A percentile compares a stretch with the other conserved stretches of the same genome.
Evolutionary conservation across 2,797 vertebrate species (phyloP).

Genomic region (Dipus sagitta): DNA sequence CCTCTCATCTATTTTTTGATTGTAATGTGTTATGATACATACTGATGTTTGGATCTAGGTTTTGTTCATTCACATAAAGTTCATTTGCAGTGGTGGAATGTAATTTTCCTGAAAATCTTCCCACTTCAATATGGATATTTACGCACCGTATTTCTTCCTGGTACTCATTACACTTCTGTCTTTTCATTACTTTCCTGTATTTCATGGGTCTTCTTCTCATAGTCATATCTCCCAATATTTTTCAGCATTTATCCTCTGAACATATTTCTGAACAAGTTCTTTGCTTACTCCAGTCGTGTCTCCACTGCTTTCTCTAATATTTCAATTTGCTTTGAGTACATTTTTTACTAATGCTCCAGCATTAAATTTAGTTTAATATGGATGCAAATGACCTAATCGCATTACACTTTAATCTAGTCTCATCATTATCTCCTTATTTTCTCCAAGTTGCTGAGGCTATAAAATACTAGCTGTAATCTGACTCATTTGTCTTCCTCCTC

Average conservation of each 20-base stretch:
- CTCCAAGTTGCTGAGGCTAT: not conserved
- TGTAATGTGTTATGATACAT: too few relatives aligned
- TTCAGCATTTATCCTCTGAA: not conserved
- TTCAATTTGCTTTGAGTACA: not conserved
- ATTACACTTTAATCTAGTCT: not conserved
- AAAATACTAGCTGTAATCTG: not conserved
- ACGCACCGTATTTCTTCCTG: too few relatives aligned
- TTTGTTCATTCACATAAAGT: too few relatives aligned
- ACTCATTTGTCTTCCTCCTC: not conserved
- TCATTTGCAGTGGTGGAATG: too few relatives aligned
- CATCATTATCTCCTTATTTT: not conserved
- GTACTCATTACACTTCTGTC: too few relatives aligned
- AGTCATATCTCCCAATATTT: too few relatives aligned
- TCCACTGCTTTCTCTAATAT: not conserved
- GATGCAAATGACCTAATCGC: not conserved
- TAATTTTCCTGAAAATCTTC: too few relatives aligned
- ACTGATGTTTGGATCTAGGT: too few relatives aligned
- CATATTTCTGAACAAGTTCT: not conserved
- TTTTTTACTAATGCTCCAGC: not conserved
- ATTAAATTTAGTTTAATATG: constrained; percentile 16
- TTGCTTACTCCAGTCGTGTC: not conserved
- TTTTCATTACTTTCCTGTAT: too few relatives aligned
- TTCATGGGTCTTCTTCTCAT: too few relatives aligned
- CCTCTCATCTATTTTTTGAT: too few relatives aligned
- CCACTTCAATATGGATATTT: too few relatives aligned